These are phyloP conservation scores for Myiopsitta monachus DNA, from an alignment of 2,113 vertebrate species.

Conservation along the genomic window DNA sequence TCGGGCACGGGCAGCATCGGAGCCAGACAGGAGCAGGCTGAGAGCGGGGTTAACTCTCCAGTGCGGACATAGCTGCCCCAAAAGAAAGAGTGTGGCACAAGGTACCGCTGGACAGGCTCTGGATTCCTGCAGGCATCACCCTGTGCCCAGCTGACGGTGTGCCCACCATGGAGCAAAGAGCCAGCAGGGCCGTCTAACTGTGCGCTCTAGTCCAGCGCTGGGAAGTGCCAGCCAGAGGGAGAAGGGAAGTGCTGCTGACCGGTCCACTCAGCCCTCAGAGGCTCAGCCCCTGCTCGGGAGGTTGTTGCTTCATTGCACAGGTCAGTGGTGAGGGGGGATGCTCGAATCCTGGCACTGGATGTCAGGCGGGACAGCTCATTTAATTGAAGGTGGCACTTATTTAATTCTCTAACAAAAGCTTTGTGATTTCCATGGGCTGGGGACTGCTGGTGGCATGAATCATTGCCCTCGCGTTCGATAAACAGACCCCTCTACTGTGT, in stretches of 20 bases:
- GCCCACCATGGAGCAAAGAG: constrained; percentile 25
- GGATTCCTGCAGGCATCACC: not conserved
- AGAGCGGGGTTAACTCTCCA: not conserved
- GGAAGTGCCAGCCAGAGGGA: not conserved
- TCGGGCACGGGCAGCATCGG: fast-evolving
- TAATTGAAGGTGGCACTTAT: no score
- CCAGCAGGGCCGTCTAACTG: not conserved
- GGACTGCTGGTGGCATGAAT: not conserved
- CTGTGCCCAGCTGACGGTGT: fast-evolving
- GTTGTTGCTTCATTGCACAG: not conserved
- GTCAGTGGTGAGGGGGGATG: not conserved
- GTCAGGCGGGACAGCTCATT: fast-evolving
- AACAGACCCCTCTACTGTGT: fast-evolving
- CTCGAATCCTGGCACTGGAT: not conserved
- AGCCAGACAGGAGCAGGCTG: not conserved
- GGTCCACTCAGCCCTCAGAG: not conserved
- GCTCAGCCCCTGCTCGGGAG: not conserved
- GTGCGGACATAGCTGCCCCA: fast-evolving
- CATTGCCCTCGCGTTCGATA: not conserved
- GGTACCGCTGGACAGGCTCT: fast-evolving
- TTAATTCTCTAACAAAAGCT: no score
- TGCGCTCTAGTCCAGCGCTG: fast-evolving
- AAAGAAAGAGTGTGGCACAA: not conserved
- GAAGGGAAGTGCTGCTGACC: not conserved
- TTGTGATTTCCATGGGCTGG: not conserved